Base-by-base conservation (phyloP, 2,113 vertebrate genomes). In the Prochilodus magdalenae region DNA sequence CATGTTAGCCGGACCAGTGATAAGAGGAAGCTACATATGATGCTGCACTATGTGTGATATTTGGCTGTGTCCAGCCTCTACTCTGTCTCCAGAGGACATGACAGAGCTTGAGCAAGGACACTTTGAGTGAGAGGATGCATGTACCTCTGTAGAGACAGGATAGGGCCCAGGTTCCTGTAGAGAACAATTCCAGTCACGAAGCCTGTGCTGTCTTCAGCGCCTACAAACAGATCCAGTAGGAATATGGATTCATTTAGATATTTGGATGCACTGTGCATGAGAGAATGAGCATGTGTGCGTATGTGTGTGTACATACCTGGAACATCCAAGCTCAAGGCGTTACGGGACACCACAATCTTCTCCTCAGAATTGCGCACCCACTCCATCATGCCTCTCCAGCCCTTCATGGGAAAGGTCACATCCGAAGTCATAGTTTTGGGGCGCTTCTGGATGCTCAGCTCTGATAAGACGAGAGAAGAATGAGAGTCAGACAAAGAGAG, bases 361-460 rank as follows among this genome's bases (percentile, higher is more conserved):
- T 99, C 98, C 86, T 99, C 97, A 0, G 96, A 96, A 29, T 89
- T 96, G 85, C 95, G 95, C 80, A 97, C 96, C 98, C 98, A 98
- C 81, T 98, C 97, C 53, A 96, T 93, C 82, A 97, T 96, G 30
- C 96, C 97, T 69, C 98, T 94, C 97, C 98, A 98, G 85, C 97
- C 97, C 87, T 97, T 98, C 92, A 97, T 94, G 15, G 98, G 98
- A 88, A 99, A 98, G 83, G 94, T 98, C 92, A 99, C 96, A 87
- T 98, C 98, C 0, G 95, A 92, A 66, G 93, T 94, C 27, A 94
- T 92, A 0, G 94, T 91, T 4, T 95, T 95, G 0, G 97, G 97
- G 20, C 98, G 94, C 89, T 98, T 99, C 86, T 98, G 97, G 89
- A 99, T 96, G 88, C 96, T 97, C 0, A 99, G 93, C 77, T 99